These are phyloP conservation scores for Pteruthius melanotis DNA, from an alignment of 2,113 vertebrate genomes.

Conservation along the genomic window DNA sequence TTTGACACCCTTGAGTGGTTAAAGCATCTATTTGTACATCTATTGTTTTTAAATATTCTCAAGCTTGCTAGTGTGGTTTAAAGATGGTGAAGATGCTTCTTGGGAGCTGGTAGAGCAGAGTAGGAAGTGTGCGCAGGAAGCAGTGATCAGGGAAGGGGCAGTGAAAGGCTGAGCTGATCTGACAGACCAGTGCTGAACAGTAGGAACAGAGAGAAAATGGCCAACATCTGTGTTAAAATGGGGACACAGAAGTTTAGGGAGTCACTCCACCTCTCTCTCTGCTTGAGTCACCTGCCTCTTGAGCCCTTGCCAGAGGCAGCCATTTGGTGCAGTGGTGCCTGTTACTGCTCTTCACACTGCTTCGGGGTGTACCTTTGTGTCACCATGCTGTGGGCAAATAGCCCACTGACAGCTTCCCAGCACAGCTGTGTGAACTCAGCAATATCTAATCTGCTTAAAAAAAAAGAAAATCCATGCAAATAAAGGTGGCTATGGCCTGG, in stretches of 20 bases:
- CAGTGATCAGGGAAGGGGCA: neutral
- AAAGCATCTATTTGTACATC: neutral
- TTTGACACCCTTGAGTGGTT: neutral
- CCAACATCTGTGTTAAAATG: neutral
- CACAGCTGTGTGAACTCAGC: neutral
- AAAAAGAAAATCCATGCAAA: neutral
- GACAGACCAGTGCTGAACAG: neutral
- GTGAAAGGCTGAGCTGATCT: neutral
- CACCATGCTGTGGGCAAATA: neutral
- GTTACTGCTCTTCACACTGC: neutral
- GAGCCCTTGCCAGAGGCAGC: neutral
- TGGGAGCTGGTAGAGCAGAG: neutral
- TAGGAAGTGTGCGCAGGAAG: neutral
- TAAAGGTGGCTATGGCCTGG: neutral
- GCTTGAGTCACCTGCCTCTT: neutral
- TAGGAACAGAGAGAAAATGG: neutral
- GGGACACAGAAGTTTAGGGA: neutral
- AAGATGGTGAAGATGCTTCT: neutral
- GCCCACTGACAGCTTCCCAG: neutral
- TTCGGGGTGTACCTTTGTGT: neutral
- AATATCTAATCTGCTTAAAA: neutral
- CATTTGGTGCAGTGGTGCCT: neutral
- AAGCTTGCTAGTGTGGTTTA: neutral
- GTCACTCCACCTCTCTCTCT: neutral
- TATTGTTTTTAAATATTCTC: neutral